phyloP scores from a whole-genome alignment of 2,888 invertebrate species.

The Bibio marci region DNA sequence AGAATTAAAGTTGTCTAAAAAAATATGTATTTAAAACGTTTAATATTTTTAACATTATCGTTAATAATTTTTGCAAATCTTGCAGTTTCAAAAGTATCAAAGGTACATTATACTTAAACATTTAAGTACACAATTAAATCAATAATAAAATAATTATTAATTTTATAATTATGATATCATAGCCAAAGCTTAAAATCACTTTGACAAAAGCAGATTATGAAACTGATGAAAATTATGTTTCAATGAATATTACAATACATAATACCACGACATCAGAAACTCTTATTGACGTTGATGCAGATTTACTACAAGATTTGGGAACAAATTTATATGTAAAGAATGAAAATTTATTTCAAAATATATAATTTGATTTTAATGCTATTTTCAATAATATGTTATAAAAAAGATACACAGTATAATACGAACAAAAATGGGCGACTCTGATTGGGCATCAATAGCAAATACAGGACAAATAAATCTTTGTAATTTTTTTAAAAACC shows the following conservation, averaged over 20 bases:
- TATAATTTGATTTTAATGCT: not conserved
- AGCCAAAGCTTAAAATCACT: not conserved
- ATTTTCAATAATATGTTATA: not conserved
- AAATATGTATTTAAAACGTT: no score
- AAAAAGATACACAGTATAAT: not conserved
- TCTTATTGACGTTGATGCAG: not conserved
- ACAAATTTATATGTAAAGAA: not conserved
- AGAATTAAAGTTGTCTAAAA: no score
- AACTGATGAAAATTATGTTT: not conserved
- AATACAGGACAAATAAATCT: not conserved
- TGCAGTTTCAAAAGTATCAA: no score
- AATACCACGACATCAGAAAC: not conserved
- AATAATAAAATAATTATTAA: no score
- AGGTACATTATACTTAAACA: no score
- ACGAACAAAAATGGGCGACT: not conserved
- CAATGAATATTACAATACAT: not conserved
- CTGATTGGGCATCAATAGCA: not conserved
- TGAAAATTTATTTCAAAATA: no score
- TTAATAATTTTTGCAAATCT: no score
- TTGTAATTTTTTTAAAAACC: not conserved
- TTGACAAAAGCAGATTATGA: not conserved
- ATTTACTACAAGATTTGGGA: not conserved
- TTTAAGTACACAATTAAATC: no score
- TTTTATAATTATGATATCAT: no score
- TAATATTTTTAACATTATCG: no score